phyloP scores from a whole-genome alignment of 1,140 invertebrate genomes.

The Aphaenogaster floridana region DNA sequence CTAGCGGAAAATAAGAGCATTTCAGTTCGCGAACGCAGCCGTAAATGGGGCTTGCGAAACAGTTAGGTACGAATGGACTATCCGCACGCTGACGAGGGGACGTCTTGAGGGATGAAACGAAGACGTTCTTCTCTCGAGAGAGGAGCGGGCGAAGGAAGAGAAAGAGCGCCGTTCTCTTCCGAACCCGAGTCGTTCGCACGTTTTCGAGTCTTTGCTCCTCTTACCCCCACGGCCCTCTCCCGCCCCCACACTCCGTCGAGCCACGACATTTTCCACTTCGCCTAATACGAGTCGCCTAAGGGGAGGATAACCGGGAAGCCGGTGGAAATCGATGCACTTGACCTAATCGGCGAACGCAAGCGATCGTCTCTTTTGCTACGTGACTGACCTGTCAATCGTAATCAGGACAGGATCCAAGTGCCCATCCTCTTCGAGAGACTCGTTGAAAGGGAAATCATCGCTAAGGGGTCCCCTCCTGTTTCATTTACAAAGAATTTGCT shows the following conservation, averaged over 20 bases:
- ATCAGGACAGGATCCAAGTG: not conserved
- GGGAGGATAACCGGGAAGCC: slow-evolving; percentile 18
- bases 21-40: slow-evolving; percentile 42
- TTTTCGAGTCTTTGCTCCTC: slow-evolving; percentile 29
- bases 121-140: slow-evolving; percentile 28
- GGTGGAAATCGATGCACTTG: slow-evolving; percentile 59
- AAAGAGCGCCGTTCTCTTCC: not conserved
- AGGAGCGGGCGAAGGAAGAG: slow-evolving; percentile 1
- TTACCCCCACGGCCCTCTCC: not conserved
- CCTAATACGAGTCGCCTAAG: slow-evolving; percentile 26
- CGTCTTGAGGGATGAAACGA: slow-evolving; percentile 48
- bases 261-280: slow-evolving; percentile 55
- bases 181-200: slow-evolving; percentile 61
- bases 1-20: slow-evolving; percentile 61
- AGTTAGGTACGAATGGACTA: slow-evolving; percentile 71
- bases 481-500: slow-evolving; percentile 33
- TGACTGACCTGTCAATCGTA: slow-evolving; percentile 55
- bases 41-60: slow-evolving; percentile 72
- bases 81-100: slow-evolving; percentile 48
- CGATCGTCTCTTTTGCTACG: slow-evolving; percentile 40
- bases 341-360: slow-evolving; percentile 64
- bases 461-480: not conserved
- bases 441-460: slow-evolving; percentile 43
- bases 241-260: not conserved
- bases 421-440: not conserved